phyloP scores from a whole-genome alignment of 2,888 invertebrate genomes.

The Neoaliturus tenellus region DNA sequence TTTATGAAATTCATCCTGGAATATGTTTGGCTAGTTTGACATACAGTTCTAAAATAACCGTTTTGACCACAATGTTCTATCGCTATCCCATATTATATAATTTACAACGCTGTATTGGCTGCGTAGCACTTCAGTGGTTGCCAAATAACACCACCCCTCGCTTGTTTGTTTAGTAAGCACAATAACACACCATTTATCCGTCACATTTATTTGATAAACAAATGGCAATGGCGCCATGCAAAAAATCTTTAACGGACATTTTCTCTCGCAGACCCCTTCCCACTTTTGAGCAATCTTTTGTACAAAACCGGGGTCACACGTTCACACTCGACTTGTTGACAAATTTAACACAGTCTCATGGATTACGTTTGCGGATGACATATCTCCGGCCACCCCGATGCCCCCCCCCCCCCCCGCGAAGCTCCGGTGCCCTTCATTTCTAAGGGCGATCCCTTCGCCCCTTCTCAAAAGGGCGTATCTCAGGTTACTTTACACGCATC shows the following conservation, averaged over 20 bases:
- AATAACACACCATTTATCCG: not conserved
- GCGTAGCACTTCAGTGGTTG: no score
- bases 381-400: not conserved
- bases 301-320: not conserved
- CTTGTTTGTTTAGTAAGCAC: not conserved
- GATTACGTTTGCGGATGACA: not conserved
- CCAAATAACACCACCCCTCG: not conserved
- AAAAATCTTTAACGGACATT: constrained; percentile 8
- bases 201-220: not conserved
- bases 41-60: no score
- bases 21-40: no score
- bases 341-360: not conserved
- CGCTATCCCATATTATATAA: no score
- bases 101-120: no score
- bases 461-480: constrained; percentile 42
- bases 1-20: no score
- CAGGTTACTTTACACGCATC: not conserved
- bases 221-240: not conserved
- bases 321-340: constrained; percentile 16
- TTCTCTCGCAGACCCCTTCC: not conserved
- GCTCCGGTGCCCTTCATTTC: not conserved
- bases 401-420: not conserved
- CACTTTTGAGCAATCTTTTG: constrained; percentile 2
- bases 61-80: no score
- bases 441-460: constrained; percentile 50